These are phyloP conservation scores for Todiramphus saurophagus DNA, from an alignment of 2,113 vertebrate genomes.

Conservation along the genomic window DNA sequence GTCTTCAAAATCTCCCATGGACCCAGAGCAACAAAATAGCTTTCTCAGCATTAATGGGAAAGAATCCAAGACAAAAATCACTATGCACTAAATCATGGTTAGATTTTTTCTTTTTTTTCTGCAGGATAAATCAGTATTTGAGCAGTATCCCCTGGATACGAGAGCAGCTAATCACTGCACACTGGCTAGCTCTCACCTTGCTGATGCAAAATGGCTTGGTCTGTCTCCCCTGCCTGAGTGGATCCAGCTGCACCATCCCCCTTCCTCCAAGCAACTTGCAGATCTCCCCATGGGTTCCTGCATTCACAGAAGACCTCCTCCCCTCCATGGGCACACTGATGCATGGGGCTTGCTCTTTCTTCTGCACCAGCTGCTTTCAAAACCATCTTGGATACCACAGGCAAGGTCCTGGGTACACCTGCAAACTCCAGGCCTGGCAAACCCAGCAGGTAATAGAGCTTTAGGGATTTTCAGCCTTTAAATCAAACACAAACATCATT, in stretches of 20 bases:
- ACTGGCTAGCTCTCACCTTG: not conserved
- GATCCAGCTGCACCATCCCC: not conserved
- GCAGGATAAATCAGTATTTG: not conserved
- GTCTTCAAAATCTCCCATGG: not conserved
- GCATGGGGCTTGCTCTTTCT: not conserved
- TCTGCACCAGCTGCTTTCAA: not conserved
- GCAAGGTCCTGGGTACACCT: not conserved
- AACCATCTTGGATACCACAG: not conserved
- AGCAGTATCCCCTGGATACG: not conserved
- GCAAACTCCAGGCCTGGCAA: not conserved
- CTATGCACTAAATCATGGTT: not conserved
- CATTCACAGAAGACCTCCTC: not conserved
- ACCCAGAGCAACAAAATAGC: conserved; percentile 10
- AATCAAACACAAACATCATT: not conserved
- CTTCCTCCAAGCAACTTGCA: not conserved
- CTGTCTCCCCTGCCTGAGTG: not conserved
- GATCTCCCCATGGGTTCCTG: not conserved
- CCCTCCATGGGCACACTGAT: too few relatives aligned
- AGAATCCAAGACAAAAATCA: conserved; percentile 22
- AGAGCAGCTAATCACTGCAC: not conserved
- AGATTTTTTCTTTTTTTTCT: not conserved
- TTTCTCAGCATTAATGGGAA: conserved; percentile 19
- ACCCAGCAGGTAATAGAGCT: not conserved
- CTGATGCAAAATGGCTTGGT: not conserved
- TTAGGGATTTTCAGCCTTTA: not conserved